These are phyloP conservation scores for Psylliodes chrysocephalus DNA, from an alignment of 2,888 invertebrate species.

Conservation along the genomic window DNA sequence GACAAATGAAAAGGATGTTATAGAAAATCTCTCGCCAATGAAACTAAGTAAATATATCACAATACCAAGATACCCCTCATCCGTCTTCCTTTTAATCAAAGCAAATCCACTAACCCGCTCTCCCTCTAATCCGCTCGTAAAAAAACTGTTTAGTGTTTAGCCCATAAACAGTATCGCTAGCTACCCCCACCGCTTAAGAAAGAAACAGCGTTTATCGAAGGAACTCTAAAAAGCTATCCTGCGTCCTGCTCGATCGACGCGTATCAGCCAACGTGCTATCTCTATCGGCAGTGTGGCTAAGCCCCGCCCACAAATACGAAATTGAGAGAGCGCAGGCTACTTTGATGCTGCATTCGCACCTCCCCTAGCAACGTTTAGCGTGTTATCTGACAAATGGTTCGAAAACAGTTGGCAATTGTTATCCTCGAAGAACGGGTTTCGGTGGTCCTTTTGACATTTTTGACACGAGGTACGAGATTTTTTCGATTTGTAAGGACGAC, in stretches of 20 bases:
- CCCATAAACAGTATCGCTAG: constrained; percentile 63
- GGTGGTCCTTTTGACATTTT: constrained; percentile 16
- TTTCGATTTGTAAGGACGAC: background rate
- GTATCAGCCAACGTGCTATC: constrained; percentile 23
- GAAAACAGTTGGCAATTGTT: constrained; percentile 45
- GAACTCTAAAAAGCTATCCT: constrained; percentile 37
- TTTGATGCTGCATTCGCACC: constrained; percentile 51
- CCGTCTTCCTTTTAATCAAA: constrained; percentile 57
- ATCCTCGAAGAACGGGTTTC: constrained; percentile 37
- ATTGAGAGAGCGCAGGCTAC: constrained; percentile 42
- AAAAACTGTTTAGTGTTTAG: constrained; percentile 63
- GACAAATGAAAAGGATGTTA: constrained; percentile 53
- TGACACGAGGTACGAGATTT: constrained; percentile 3
- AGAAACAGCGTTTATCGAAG: constrained; percentile 55
- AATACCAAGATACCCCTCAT: constrained; percentile 52
- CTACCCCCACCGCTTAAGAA: constrained; percentile 58
- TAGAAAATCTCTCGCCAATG: constrained; percentile 54
- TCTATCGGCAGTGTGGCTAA: constrained; percentile 17
- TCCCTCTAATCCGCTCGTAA: constrained; percentile 61
- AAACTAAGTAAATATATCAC: constrained; percentile 56
- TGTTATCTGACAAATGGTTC: constrained; percentile 47
- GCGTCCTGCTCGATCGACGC: constrained; percentile 29
- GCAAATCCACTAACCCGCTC: constrained; percentile 60
- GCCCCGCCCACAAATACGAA: constrained; percentile 43
- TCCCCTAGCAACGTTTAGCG: constrained; percentile 61